Base-by-base conservation (phyloP, 1,140 invertebrate genomes). In the Aphaenogaster rudis region DNA sequence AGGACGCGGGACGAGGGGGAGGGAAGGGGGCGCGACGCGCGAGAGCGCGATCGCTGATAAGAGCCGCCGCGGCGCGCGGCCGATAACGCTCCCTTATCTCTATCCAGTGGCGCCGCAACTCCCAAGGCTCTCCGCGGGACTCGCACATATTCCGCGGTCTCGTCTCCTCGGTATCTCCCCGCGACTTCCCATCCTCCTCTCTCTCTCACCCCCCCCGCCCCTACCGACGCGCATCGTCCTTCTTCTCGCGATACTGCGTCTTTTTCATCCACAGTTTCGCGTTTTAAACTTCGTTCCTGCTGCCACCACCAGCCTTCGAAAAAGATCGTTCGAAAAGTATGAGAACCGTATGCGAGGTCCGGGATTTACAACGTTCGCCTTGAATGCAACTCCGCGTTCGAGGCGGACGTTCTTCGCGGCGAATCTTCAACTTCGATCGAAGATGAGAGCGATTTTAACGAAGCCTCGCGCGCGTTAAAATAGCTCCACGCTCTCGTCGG, bases 41-140 rank as follows among this genome's bases (percentile, higher is more conserved):
- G 87, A 90, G 91, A 92, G 91, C 91, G 91, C 94, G 95, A 95
- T 95, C 94, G 92, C 90, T 90, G 95, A 95, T 95, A 95, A 95
- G 93, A 92, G 89, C 93, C 92, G 91, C 92, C 93, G 94, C 93
- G 93, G 93, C 92, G 92, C 93, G 69, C 80, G 80, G 80, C 78
- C 94, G 94, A 95, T 95, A 95, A 95, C 92, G 94, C 92, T 94
- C 93, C 93, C 94, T 95, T 95, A 95, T 95, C 95, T 95, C 86
- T 92, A 93, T 94, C 94, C 95, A 95, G 94, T 95, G 94, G 95
- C 95, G 95, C 94, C 95, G 94, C 94, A 94, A 94, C 94, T 95
- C 93, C 94, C 94, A 95, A 95, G 94, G 94, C 92, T 95, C 92
- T 91, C 89, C 91, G 92, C 64, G 84, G 86, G 67, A 77, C 90